Evolutionary conservation across 2,888 invertebrate genomes (phyloP).

Genomic region (Lasioglossum lativentre): DNA sequence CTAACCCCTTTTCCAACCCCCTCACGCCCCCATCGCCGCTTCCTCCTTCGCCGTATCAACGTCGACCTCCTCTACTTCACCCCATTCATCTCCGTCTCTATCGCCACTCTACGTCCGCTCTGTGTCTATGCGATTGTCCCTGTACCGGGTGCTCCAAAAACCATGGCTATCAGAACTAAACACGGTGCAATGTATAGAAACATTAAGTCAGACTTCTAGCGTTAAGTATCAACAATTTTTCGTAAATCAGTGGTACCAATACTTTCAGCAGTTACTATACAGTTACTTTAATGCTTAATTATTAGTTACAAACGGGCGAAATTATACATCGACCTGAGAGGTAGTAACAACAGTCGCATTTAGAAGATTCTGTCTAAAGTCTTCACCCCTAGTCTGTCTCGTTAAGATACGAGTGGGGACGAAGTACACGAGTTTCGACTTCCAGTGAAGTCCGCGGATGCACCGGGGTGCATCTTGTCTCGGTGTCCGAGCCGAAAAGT

Average conservation of each 20-base stretch:
- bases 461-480: neutral
- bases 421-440: neutral
- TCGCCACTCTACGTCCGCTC: slow-evolving; percentile 58
- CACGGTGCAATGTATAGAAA: neutral
- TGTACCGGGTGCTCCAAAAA: slow-evolving; percentile 35
- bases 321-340: too few relatives aligned
- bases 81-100: slow-evolving; percentile 70
- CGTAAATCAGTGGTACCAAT: too few relatives aligned
- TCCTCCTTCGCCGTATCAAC: slow-evolving; percentile 65
- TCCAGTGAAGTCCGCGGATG: neutral
- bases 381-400: neutral
- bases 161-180: neutral
- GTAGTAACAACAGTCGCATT: neutral
- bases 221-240: too few relatives aligned
- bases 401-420: neutral
- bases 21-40: slow-evolving; percentile 11
- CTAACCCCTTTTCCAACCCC: slow-evolving; percentile 6
- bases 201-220: too few relatives aligned
- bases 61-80: slow-evolving; percentile 65
- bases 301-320: too few relatives aligned
- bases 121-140: slow-evolving; percentile 65
- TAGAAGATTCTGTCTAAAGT: neutral
- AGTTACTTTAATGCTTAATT: too few relatives aligned
- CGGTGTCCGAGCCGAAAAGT: neutral
- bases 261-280: too few relatives aligned